A percentile compares a stretch with the other conserved stretches of the same genome.
Conservation (phyloP, 2,113 vertebrate species). For the Myanophis thanlyinensis region DNA sequence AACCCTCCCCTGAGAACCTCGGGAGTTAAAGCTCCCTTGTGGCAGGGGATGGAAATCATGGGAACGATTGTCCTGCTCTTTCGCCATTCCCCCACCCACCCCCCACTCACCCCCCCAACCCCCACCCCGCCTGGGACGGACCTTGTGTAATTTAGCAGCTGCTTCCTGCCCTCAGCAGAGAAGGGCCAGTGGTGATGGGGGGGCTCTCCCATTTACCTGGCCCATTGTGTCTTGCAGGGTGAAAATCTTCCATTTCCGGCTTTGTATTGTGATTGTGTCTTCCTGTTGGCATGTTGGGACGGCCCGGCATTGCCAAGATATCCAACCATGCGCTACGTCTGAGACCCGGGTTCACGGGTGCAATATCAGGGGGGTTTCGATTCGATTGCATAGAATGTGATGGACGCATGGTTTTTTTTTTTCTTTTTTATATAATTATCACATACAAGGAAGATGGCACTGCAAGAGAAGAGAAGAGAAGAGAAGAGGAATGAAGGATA, state of each 20-base stretch:
- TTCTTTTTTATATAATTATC: too few relatives aligned
- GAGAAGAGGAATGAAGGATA: too few relatives aligned
- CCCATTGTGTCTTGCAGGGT: background rate
- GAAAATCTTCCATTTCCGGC: background rate
- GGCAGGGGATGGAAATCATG: background rate
- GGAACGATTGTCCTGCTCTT: background rate
- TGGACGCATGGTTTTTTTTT: too few relatives aligned
- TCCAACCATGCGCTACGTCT: background rate
- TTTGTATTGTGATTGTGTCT: background rate
- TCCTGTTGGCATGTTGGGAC: background rate
- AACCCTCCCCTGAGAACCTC: too few relatives aligned
- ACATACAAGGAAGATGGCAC: too few relatives aligned
- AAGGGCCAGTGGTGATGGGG: background rate
- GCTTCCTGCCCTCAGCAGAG: background rate
- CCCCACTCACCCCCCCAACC: accelerated
- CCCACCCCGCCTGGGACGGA: background rate
- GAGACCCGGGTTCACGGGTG: background rate
- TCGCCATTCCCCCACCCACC: background rate
- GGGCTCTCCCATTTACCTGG: background rate
- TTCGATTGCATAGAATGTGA: too few relatives aligned
- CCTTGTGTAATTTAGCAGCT: background rate
- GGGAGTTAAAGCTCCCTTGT: background rate
- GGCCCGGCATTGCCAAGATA: background rate
- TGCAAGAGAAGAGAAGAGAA: too few relatives aligned
- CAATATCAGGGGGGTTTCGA: too few relatives aligned